Conservation (phyloP, 2,113 vertebrate genomes). For the Illadopsis cleaveri region DNA sequence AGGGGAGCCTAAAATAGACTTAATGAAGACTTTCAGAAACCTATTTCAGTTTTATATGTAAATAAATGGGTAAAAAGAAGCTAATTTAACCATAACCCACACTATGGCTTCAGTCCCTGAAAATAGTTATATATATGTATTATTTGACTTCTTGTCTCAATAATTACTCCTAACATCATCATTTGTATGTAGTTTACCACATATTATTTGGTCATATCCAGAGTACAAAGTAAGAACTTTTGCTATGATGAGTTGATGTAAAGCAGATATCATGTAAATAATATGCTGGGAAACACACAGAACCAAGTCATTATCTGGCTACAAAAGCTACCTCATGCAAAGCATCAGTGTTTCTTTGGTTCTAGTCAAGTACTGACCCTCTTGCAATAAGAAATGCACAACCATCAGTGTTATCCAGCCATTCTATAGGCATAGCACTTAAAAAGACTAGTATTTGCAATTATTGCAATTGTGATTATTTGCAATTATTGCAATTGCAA, state of each 20-base stretch:
- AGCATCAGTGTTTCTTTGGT: neutral
- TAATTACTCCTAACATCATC: neutral
- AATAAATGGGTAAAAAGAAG: slow-evolving; percentile 34
- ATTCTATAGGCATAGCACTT: neutral
- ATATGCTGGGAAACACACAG: neutral
- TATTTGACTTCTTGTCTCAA: neutral
- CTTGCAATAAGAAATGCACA: neutral
- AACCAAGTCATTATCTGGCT: neutral
- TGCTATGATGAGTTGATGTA: neutral
- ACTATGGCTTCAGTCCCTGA: neutral
- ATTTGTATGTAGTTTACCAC: neutral
- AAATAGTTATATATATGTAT: neutral
- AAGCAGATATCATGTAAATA: neutral
- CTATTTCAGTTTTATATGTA: neutral
- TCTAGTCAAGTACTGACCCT: neutral
- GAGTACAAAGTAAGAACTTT: neutral
- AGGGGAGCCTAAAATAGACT: slow-evolving; percentile 28
- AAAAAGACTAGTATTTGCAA: neutral
- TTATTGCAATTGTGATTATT: neutral
- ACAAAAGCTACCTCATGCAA: neutral
- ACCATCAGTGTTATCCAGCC: neutral
- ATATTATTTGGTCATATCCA: neutral
- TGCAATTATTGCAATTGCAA: neutral
- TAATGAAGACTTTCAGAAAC: slow-evolving; percentile 45
- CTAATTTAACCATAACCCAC: neutral